Conservation (phyloP, 2,888 invertebrate genomes). For the Malthinus flaveolus region DNA sequence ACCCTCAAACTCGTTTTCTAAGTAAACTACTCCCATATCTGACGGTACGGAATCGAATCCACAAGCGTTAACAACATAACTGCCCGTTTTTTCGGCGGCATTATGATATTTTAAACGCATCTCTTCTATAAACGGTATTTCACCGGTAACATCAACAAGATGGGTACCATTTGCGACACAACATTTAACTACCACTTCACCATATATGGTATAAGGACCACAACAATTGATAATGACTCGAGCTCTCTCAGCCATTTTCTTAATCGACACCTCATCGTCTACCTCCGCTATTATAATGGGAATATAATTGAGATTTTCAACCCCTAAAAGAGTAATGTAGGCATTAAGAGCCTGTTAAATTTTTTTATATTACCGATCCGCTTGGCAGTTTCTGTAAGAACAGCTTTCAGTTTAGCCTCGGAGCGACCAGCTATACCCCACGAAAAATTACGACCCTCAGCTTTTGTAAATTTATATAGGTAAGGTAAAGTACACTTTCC, state of each 20-base stretch:
- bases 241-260: constrained; percentile 78
- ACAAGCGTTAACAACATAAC: constrained; percentile 88
- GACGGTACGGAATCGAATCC: constrained; percentile 93
- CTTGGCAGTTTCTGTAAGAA: constrained; percentile 46
- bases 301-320: constrained; percentile 61
- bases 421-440: constrained; percentile 92
- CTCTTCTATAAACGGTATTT: constrained; percentile 65
- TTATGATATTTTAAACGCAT: constrained; percentile 75
- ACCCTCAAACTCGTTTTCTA: constrained; percentile 78
- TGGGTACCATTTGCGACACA: constrained; percentile 75
- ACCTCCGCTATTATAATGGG: constrained; percentile 80
- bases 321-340: constrained; percentile 47
- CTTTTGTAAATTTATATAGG: constrained; percentile 22
- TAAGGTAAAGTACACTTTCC: constrained; percentile 65
- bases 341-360: too few species aligned
- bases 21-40: constrained; percentile 82
- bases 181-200: constrained; percentile 87
- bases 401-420: constrained; percentile 50
- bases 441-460: constrained; percentile 65
- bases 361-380: constrained; percentile 53
- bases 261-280: constrained; percentile 70
- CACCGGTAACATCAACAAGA: constrained; percentile 92
- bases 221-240: constrained; percentile 70
- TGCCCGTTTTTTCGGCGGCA: constrained; percentile 72
- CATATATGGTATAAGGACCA: constrained; percentile 86